These are phyloP conservation scores for Tauraco hartlaubi DNA, from an alignment of 2,797 vertebrate species.

Conservation along the genomic window DNA sequence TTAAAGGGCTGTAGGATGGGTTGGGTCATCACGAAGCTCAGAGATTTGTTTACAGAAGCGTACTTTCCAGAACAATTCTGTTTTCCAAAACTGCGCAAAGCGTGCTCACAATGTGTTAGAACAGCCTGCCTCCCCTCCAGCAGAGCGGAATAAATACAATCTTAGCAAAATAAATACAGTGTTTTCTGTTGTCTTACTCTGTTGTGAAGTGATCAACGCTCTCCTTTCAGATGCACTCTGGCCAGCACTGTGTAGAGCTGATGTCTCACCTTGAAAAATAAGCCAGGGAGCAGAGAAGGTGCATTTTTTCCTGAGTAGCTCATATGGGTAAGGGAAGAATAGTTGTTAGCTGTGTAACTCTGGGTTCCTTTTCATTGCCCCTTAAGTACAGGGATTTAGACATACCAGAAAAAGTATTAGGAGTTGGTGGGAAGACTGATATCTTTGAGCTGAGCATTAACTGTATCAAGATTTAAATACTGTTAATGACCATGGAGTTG, in stretches of 20 bases:
- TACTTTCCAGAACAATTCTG: not conserved
- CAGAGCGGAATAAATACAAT: not conserved
- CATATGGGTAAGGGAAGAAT: not conserved
- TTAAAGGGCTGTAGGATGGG: not conserved
- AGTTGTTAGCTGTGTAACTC: not conserved
- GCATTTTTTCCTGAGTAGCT: not conserved
- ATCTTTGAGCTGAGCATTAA: not conserved
- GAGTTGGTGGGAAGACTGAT: not conserved
- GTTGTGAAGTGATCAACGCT: not conserved
- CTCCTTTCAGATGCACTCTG: not conserved
- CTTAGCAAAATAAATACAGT: not conserved
- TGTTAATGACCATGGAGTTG: not conserved
- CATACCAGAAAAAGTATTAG: not conserved
- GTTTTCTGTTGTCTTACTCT: not conserved
- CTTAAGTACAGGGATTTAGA: not conserved
- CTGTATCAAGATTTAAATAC: not conserved
- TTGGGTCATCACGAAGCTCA: not conserved
- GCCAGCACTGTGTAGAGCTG: not conserved
- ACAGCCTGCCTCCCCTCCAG: not conserved
- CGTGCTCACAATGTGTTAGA: not conserved
- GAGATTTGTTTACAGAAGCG: slow-evolving; percentile 41
- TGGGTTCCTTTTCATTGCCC: not conserved
- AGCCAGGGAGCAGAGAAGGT: not conserved
- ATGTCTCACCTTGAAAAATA: not conserved
- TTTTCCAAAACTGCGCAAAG: not conserved